Evolutionary conservation across 2,888 invertebrate species (phyloP), one percentile per base, ranked within the genome.

Genomic region (Pandemis heparana): DNA sequence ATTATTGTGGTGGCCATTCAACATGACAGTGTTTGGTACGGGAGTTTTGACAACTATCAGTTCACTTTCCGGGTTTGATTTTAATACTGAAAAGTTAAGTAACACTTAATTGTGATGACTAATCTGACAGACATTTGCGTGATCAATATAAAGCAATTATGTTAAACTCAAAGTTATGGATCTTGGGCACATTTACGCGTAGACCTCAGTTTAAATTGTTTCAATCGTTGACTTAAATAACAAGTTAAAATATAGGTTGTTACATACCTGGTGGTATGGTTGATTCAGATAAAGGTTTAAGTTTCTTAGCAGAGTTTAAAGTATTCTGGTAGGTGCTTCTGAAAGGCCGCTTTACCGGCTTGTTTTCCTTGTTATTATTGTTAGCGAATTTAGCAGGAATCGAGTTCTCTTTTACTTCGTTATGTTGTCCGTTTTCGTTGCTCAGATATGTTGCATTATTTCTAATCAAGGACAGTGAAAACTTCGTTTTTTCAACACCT

Each of bases 1-100:
- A 75, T 88, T 80, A 38, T 87, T 85, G 80, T 94, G 94, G 81
- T 95, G 94, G 91, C 95, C 95, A 94, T 95, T 95, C 94, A 95
- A 94, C 95, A 95, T 95, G 90, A 89, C 94, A 91, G 84, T 72
- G 85, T 82, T 82, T 80, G 84, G 80, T 64, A 77, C 77, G 66
- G 84, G 83, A 77, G 82, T 80, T 77, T 88, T 86, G 77, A 85
- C 78, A 80, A 93, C 81, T 82, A 86, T 77, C 73, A 90, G 84
- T 76, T 87, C 71, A 56, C 64, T 70, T 48, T 74, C 85, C 61
- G 84, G 76, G 71, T 89, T 84, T 60, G 79, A 73, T 76, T 78
- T 69, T 75, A 77, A 80, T 60, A 79, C 89, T 90, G 79, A 8
- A 74, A 74, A 46, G 12, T 56, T 23, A 56, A 56, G 16, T 18